A percentile compares a stretch with the other conserved stretches of the same genome.
These are phyloP conservation scores for Vulpes ferrilata DNA, from an alignment of 2,113 vertebrate genomes.

Conservation along the genomic window DNA sequence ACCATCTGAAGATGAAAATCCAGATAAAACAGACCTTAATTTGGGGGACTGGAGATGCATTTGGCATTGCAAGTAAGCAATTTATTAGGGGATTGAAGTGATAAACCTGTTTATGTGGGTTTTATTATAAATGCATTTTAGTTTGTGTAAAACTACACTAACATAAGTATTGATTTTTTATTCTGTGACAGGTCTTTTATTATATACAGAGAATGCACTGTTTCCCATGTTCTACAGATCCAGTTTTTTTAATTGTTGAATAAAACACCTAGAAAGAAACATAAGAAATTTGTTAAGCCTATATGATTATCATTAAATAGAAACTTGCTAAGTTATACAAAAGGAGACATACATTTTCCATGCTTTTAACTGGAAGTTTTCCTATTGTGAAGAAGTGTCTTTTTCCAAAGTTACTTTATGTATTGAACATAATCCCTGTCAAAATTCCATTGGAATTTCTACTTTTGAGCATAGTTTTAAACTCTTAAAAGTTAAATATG, in stretches of 20 bases:
- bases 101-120: neutral
- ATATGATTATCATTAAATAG: neutral
- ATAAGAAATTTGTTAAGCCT: neutral
- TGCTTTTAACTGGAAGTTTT: slow-evolving; percentile 31
- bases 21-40: slow-evolving; percentile 79
- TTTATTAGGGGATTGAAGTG: neutral
- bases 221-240: neutral
- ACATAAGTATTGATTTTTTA: neutral
- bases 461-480: neutral
- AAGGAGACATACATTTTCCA: neutral
- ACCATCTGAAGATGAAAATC: slow-evolving; percentile 82
- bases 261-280: slow-evolving; percentile 13
- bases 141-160: neutral
- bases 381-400: slow-evolving; percentile 15
- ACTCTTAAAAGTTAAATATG: neutral
- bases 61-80: slow-evolving; percentile 97
- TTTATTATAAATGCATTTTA: slow-evolving; percentile 8
- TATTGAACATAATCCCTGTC: neutral
- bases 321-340: slow-evolving; percentile 28
- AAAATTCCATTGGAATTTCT: slow-evolving; percentile 20
- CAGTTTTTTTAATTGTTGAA: neutral
- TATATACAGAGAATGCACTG: neutral
- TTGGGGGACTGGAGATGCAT: slow-evolving; percentile 93
- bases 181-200: neutral
- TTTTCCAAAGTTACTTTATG: neutral